phyloP scores from a whole-genome alignment of 1,140 invertebrate species.

The Lucilia sericata region DNA sequence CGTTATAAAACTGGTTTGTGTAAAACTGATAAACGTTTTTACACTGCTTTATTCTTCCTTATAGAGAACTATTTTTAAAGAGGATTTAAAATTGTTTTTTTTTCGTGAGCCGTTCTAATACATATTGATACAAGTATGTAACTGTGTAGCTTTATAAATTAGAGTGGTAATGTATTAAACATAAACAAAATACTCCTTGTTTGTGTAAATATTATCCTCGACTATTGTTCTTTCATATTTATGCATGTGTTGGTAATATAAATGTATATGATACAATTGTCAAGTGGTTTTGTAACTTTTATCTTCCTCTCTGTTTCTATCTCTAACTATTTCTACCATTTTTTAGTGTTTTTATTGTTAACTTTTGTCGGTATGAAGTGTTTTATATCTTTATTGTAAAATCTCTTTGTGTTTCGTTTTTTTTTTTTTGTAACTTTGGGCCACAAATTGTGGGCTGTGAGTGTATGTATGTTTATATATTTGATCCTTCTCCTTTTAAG shows the following conservation, averaged over 20 bases:
- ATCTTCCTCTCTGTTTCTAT: background rate
- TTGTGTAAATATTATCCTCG: background rate
- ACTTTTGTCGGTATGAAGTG: slow-evolving; percentile 14
- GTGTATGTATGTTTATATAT: background rate
- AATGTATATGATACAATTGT: background rate
- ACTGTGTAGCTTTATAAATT: no score
- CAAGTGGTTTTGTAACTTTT: background rate
- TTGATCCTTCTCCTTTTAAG: background rate
- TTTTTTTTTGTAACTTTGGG: background rate
- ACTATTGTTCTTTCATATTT: background rate
- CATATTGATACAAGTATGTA: no score
- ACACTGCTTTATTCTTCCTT: no score
- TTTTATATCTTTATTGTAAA: slow-evolving; percentile 2
- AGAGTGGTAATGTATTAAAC: no score
- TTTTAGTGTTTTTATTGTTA: slow-evolving; percentile 1
- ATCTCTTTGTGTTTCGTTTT: background rate
- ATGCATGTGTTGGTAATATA: background rate
- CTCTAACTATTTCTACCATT: background rate
- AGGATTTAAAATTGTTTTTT: no score
- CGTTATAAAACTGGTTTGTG: no score
- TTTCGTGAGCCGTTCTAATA: no score
- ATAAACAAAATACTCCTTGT: no score
- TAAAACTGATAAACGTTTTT: no score
- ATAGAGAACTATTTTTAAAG: no score
- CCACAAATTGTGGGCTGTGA: background rate